Base-by-base conservation (phyloP, 2,113 vertebrate genomes). In the Danionella cerebrum region DNA sequence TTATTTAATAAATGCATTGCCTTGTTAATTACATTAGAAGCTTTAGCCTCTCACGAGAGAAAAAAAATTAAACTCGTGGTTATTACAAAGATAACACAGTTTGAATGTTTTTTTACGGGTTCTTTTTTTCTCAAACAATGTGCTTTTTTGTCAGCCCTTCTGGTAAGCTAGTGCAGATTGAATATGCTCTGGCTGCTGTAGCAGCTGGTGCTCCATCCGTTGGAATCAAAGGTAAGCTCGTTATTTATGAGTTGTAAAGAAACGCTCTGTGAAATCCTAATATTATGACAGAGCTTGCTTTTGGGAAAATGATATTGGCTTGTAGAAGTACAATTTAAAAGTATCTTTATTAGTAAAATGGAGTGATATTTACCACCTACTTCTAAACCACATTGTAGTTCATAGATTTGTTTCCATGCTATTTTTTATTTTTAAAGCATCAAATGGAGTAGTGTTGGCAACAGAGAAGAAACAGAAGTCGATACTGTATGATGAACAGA, bases 401-500 rank as follows among this genome's bases (percentile, higher is more conserved):
- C 27, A 8, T 38, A 5, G 7, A 29, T 35, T 22, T 57, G 1
- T 22, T 16, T 11, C 36, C 7, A 25, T 3, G 3, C 1, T 3
- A 11, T 38, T 52, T 44, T 16, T 19, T 47, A 1, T 33, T 63
- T 33, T 67, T 48, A 19, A n/a, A 99, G 96, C 96, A 83, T 90
- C 95, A 75, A 99, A 99, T 86, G 96, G 96, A 48, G 96, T 99
- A 14, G 96, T 98, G 7, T 71, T 99, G 81, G 96, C 96, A 74
- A 99, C 96, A 35, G 96, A 99, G 82, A 99, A 99, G 85, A 99
- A 99, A 82, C 96, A 99, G 74, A 99, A 99, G 75, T 98, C 96
- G 16, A 96, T 99, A 55, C 88, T 99, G 66, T 99, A 99, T 39
- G 96, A 99, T 79, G 96, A 98, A 75, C 91, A 94, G 77, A 99